These are phyloP conservation scores for Samia ricini DNA, from an alignment of 1,140 invertebrate species.

Conservation along the genomic window DNA sequence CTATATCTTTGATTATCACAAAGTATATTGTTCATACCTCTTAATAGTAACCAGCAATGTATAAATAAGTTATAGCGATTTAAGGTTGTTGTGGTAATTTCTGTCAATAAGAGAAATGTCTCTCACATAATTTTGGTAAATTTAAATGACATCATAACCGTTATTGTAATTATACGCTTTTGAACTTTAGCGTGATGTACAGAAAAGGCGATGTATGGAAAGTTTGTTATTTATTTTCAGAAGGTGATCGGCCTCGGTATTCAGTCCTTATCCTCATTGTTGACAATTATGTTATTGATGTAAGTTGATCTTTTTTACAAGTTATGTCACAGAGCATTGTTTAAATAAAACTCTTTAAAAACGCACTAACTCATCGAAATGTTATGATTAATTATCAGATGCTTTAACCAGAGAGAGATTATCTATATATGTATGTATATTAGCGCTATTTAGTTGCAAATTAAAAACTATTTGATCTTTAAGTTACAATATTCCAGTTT, in stretches of 20 bases:
- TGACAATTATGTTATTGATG: background rate
- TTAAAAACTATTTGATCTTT: too few relatives aligned
- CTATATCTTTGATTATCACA: too few relatives aligned
- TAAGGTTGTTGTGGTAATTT: background rate
- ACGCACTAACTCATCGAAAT: too few relatives aligned
- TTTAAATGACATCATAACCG: background rate
- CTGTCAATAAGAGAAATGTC: background rate
- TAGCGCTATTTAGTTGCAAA: too few relatives aligned
- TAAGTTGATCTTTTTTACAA: background rate
- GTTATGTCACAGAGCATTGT: background rate
- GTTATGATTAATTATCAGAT: too few relatives aligned
- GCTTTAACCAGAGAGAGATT: too few relatives aligned
- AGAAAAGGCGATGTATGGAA: background rate
- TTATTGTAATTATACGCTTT: background rate
- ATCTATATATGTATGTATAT: too few relatives aligned
- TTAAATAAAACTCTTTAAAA: too few relatives aligned
- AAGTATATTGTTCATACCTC: too few relatives aligned
- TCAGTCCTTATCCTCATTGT: background rate
- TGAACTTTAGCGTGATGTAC: background rate
- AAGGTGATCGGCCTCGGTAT: background rate
- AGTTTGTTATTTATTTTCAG: background rate
- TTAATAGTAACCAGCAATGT: background rate
- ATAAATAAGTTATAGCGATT: background rate
- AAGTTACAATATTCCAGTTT: too few relatives aligned
- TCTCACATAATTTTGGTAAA: background rate